Conservation (phyloP, 2,113 vertebrate genomes). For the Acanthisitta chloris region DNA sequence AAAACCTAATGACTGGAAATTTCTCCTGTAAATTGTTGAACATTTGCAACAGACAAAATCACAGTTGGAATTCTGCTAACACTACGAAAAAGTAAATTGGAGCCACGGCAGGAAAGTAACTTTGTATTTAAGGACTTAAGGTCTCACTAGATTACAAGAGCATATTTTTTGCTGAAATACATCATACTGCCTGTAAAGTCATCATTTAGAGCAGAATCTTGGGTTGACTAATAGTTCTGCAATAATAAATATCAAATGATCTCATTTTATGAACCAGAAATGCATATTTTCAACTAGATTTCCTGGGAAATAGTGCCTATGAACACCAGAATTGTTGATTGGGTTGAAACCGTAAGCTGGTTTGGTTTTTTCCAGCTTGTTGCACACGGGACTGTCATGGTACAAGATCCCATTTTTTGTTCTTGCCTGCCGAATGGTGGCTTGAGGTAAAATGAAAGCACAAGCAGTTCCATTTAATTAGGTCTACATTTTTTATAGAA, state of each 20-base stretch:
- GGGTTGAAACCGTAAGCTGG: neutral
- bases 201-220: constrained; percentile 30
- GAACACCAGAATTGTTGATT: neutral
- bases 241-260: constrained; percentile 53
- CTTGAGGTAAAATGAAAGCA: neutral
- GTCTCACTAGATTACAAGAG: constrained; percentile 22
- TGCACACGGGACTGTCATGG: neutral
- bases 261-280: constrained; percentile 1
- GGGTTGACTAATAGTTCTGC: constrained; percentile 11
- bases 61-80: constrained; percentile 56
- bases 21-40: constrained; percentile 60
- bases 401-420: neutral
- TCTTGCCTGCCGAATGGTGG: neutral
- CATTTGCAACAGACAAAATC: constrained; percentile 65
- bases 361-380: neutral
- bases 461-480: neutral
- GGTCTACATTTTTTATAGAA: neutral
- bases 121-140: constrained; percentile 18
- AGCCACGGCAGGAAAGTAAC: constrained; percentile 24
- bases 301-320: neutral
- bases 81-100: constrained; percentile 56
- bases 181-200: constrained; percentile 8
- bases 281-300: neutral
- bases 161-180: constrained; percentile 44
- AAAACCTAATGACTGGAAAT: constrained; percentile 16